phyloP scores from a whole-genome alignment of 1,140 invertebrate species.

The Limonius californicus region DNA sequence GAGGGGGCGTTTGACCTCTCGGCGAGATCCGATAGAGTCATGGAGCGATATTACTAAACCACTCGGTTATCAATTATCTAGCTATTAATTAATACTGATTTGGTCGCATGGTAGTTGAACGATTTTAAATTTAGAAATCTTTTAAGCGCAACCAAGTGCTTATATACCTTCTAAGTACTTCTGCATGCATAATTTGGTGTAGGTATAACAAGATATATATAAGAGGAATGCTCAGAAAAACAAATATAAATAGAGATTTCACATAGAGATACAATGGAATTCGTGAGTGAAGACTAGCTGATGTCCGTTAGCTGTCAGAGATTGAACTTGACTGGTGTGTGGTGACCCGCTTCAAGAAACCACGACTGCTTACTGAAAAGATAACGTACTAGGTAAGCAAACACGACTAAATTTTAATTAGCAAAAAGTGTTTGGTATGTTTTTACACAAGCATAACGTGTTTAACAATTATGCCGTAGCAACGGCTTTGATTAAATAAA shows the following conservation, averaged over 20 bases:
- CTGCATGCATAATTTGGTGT: neutral
- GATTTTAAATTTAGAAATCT: too few relatives aligned
- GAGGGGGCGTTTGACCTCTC: slow-evolving; percentile 13
- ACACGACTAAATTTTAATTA: neutral
- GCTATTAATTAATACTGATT: neutral
- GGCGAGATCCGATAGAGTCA: slow-evolving; percentile 2
- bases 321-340: slow-evolving; percentile 16
- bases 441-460: too few relatives aligned
- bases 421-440: too few relatives aligned
- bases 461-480: too few relatives aligned
- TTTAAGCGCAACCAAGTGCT: neutral
- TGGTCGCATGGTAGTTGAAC: too few relatives aligned
- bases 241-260: slow-evolving; percentile 40
- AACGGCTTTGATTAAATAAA: too few relatives aligned
- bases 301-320: slow-evolving; percentile 15
- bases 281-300: slow-evolving; percentile 34
- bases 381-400: neutral
- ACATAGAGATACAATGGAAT: slow-evolving; percentile 41
- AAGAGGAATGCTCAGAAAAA: slow-evolving; percentile 35
- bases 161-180: too few relatives aligned
- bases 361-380: slow-evolving; percentile 5
- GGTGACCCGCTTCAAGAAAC: slow-evolving; percentile 13
- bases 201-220: slow-evolving; percentile 25
- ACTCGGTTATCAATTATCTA: neutral
- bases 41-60: neutral